Conservation (phyloP, 2,797 vertebrate genomes). For the Enoplosus armatus region DNA sequence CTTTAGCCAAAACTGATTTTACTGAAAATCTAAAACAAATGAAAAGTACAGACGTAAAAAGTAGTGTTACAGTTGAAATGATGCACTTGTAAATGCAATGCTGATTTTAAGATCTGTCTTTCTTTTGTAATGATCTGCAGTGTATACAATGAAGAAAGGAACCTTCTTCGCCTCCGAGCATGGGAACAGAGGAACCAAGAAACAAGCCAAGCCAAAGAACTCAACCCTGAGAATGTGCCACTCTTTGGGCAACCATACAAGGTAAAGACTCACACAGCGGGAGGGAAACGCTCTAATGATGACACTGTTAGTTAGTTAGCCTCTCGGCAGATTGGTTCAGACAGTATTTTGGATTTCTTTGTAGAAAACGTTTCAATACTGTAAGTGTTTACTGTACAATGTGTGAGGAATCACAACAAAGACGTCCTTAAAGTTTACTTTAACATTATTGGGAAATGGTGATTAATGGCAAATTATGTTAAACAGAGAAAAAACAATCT, state of each 20-base stretch:
- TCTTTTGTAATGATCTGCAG: conserved; percentile 73
- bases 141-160: conserved; percentile 92
- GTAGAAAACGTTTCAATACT: background rate
- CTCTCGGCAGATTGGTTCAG: background rate
- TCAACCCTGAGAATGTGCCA: conserved; percentile 84
- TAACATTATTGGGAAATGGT: background rate
- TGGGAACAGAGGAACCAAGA: conserved; percentile 93
- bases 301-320: background rate
- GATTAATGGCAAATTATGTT: background rate
- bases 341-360: background rate
- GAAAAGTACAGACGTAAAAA: background rate
- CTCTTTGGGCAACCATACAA: conserved; percentile 97
- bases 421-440: background rate
- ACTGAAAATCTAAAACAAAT: background rate
- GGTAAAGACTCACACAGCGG: conserved; percentile 79
- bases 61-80: background rate
- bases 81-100: background rate
- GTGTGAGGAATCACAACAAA: background rate
- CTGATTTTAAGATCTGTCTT: conserved; percentile 6
- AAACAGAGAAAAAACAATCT: background rate
- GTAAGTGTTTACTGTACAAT: conserved; percentile 2
- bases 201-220: conserved; percentile 87
- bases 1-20: background rate
- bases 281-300: background rate
- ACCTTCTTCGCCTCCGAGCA: conserved; percentile 92